Conservation (phyloP, 2,888 invertebrate genomes). For the Drosophila paramelanica region DNA sequence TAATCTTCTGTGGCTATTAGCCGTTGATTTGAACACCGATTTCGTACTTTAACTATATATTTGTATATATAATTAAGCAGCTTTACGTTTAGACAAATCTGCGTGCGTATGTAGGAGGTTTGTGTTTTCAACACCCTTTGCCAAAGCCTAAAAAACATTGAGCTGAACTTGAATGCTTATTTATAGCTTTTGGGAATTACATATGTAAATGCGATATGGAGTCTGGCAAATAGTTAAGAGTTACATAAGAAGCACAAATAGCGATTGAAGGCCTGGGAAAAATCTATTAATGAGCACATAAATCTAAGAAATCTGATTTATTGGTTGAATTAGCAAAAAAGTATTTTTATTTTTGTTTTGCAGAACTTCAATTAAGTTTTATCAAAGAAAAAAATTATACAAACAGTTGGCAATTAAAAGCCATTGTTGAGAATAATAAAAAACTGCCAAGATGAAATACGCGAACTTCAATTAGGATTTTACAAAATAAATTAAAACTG, state of each 20-base stretch:
- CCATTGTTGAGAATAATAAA: not conserved
- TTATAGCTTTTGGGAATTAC: conserved; percentile 41
- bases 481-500: no score
- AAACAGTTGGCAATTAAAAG: not conserved
- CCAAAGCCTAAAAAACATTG: conserved; percentile 17
- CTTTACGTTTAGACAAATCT: conserved; percentile 36
- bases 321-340: conserved; percentile 16
- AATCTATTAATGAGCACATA: conserved; percentile 9
- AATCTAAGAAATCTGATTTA: conserved; percentile 31
- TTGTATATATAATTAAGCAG: conserved; percentile 58
- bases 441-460: conserved; percentile 1
- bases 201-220: conserved; percentile 58
- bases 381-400: no score
- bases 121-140: conserved; percentile 11
- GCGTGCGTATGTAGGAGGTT: conserved; percentile 27
- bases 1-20: conserved; percentile 62
- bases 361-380: not conserved
- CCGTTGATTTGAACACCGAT: conserved; percentile 55
- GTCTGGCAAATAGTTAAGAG: conserved; percentile 5
- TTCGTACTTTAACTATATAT: conserved; percentile 53
- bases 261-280: conserved; percentile 30
- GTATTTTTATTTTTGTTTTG: not conserved
- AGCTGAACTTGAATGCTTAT: conserved; percentile 18
- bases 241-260: conserved; percentile 21
- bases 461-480: no score